Conservation (phyloP, 2,113 vertebrate genomes). For the Ovibos moschatus region DNA sequence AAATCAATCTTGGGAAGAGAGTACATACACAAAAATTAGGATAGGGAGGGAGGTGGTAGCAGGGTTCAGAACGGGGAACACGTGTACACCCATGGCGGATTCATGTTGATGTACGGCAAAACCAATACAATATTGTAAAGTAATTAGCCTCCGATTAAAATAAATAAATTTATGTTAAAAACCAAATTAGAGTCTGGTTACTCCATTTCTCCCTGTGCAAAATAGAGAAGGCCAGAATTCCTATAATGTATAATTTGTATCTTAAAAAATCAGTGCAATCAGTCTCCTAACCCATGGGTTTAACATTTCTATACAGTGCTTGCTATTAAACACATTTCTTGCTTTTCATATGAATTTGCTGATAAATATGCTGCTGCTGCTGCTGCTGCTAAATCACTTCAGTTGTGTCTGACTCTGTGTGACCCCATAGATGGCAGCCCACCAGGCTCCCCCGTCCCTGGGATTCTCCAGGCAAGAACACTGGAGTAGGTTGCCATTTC, state of each 20-base stretch:
- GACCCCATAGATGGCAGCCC: not conserved
- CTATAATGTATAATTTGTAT: not conserved
- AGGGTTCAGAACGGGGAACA: too few relatives aligned
- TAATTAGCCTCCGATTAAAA: too few relatives aligned
- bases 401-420: not conserved
- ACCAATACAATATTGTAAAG: too few relatives aligned
- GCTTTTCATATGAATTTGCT: not conserved
- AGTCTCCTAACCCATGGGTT: not conserved
- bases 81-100: too few relatives aligned
- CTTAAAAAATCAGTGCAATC: not conserved
- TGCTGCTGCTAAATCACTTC: not conserved
- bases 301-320: not conserved
- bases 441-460: not conserved
- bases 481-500: not conserved
- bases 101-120: too few relatives aligned
- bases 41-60: too few relatives aligned
- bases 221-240: not conserved
- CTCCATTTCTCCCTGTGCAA: not conserved
- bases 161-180: too few relatives aligned
- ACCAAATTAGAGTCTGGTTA: not conserved
- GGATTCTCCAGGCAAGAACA: not conserved
- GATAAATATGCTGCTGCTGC: not conserved
- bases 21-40: not conserved
- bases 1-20: not conserved
- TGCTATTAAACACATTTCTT: not conserved